Evolutionary conservation across 2,888 invertebrate genomes (phyloP).

Genomic region (Muschampia staudingeri): DNA sequence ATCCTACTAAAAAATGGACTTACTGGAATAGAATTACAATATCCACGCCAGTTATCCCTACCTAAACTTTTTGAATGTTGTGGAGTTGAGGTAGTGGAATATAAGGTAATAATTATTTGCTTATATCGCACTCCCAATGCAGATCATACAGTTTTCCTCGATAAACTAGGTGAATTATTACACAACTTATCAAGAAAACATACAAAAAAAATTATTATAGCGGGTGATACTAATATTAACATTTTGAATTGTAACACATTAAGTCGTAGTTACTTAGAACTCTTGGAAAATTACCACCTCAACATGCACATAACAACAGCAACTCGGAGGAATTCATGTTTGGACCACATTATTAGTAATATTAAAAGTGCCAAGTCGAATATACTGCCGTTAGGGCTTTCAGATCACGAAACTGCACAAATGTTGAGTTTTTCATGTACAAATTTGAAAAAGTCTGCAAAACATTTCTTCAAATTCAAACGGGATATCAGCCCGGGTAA

Average conservation of each 20-base stretch:
- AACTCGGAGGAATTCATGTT: conserved; percentile 47
- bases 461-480: background rate
- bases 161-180: background rate
- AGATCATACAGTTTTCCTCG: background rate
- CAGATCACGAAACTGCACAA: conserved; percentile 29
- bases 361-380: background rate
- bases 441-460: background rate
- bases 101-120: conserved; percentile 24
- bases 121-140: conserved; percentile 18
- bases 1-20: conserved; percentile 42
- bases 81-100: background rate
- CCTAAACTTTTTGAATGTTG: conserved; percentile 26
- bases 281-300: conserved; percentile 40
- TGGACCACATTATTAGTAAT: conserved; percentile 53
- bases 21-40: background rate
- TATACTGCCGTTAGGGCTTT: background rate
- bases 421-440: background rate
- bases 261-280: background rate
- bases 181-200: background rate
- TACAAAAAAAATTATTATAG: conserved; percentile 6
- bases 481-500: background rate
- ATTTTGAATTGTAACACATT: conserved; percentile 1
- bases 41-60: background rate
- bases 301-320: conserved; percentile 39
- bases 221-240: conserved; percentile 25